Conservation (phyloP, 1,140 invertebrate genomes). For the Trigoniulus corallinus region DNA sequence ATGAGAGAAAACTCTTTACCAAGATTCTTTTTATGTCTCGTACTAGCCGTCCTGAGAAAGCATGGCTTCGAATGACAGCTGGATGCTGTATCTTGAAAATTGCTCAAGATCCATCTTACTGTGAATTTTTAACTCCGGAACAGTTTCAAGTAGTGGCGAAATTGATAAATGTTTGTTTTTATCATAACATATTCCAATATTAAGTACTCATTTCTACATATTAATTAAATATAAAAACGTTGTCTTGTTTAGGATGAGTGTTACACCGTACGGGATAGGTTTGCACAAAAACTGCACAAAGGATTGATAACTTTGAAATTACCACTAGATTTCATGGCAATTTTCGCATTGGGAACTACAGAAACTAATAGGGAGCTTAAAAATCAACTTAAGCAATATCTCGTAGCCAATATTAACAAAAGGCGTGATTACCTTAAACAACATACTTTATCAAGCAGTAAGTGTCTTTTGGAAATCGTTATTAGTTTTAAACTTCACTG, state of each 20-base stretch:
- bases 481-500: background rate
- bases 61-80: conserved; percentile 73
- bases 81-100: conserved; percentile 92
- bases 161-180: conserved; percentile 51
- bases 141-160: conserved; percentile 87
- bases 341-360: conserved; percentile 69
- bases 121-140: conserved; percentile 81
- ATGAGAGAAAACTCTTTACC: background rate
- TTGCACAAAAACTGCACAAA: conserved; percentile 82
- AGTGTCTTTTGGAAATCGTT: background rate
- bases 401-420: conserved; percentile 70
- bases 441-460: conserved; percentile 2
- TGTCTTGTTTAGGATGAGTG: conserved; percentile 50
- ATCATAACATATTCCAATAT: conserved; percentile 23
- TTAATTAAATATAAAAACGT: conserved; percentile 10
- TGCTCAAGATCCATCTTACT: conserved; percentile 86
- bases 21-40: conserved; percentile 12
- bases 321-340: conserved; percentile 92
- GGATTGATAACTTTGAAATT: conserved; percentile 46
- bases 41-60: conserved; percentile 82
- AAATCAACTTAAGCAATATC: conserved; percentile 48
- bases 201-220: conserved; percentile 5
- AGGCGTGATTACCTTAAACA: conserved; percentile 74
- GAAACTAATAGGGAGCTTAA: conserved; percentile 62
- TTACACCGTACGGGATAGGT: conserved; percentile 72